These are phyloP conservation scores for Platysteira castanea DNA, from an alignment of 2,113 vertebrate species.

Conservation along the genomic window DNA sequence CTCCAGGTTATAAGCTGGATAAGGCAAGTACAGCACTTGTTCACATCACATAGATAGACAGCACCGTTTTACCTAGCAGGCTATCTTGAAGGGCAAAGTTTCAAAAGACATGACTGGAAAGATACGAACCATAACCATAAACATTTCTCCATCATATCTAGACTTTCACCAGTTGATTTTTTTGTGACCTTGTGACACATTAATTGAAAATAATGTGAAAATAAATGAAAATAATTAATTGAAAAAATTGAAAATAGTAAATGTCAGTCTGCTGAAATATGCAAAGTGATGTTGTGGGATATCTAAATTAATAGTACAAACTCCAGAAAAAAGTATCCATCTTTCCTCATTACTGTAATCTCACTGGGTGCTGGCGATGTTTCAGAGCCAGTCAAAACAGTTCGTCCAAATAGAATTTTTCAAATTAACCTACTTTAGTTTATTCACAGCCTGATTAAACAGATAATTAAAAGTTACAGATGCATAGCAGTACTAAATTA, in stretches of 20 bases:
- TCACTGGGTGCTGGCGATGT: conserved; percentile 22
- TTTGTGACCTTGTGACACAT: background rate
- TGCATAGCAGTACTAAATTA: conserved; percentile 54
- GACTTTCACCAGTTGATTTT: background rate
- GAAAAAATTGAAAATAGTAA: background rate
- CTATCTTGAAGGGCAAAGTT: background rate
- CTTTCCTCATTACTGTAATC: conserved; percentile 11
- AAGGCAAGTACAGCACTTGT: background rate
- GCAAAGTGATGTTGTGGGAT: background rate
- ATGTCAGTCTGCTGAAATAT: background rate
- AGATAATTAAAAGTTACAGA: conserved; percentile 72
- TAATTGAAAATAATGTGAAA: background rate
- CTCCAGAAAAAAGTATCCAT: background rate
- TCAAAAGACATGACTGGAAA: background rate
- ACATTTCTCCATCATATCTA: background rate
- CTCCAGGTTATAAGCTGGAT: background rate
- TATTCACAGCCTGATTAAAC: conserved; percentile 68
- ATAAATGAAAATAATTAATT: no score
- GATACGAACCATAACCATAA: background rate
- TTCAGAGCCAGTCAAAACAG: conserved; percentile 59
- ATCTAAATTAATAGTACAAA: background rate
- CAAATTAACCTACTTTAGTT: conserved; percentile 69
- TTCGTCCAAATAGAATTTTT: conserved; percentile 52
- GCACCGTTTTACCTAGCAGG: background rate
- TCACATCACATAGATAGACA: background rate